phyloP scores from a whole-genome alignment of 1,140 invertebrate genomes.

The Physella acuta region DNA sequence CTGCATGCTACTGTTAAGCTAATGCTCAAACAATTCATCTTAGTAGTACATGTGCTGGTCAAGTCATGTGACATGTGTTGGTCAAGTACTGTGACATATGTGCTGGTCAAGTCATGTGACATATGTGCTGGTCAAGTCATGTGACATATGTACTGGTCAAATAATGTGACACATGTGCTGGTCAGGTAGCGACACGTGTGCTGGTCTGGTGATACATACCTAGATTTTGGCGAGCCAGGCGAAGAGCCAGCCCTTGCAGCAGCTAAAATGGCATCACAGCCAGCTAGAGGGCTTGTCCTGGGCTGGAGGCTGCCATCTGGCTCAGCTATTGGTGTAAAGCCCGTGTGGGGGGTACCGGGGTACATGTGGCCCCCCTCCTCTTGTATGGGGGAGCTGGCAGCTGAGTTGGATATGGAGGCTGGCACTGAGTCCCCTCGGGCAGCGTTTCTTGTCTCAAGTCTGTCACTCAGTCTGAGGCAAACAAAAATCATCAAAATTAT shows the following conservation, averaged over 20 bases:
- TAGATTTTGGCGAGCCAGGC: conserved; percentile 34
- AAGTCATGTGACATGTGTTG: no score
- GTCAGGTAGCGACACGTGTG: no score
- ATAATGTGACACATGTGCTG: no score
- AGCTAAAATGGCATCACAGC: conserved; percentile 39
- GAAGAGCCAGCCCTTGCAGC: conserved; percentile 36
- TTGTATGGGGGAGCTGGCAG: conserved; percentile 48
- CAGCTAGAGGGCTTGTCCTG: conserved; percentile 36
- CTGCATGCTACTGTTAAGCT: no score
- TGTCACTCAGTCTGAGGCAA: conserved; percentile 39
- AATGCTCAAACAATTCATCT: no score
- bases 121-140: no score
- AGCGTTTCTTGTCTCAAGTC: conserved; percentile 41
- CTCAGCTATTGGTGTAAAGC: conserved; percentile 46
- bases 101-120: no score
- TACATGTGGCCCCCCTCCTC: conserved; percentile 45
- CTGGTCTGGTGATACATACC: no score
- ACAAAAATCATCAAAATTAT: conserved; percentile 12
- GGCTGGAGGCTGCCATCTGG: conserved; percentile 34
- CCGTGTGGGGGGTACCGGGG: conserved; percentile 30
- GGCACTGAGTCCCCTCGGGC: conserved; percentile 47
- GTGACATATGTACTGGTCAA: no score
- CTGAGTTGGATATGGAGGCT: conserved; percentile 47
- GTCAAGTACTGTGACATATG: no score
- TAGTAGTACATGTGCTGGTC: no score